Base-by-base conservation (phyloP, 2,113 vertebrate genomes). In the Saccopteryx leptura region DNA sequence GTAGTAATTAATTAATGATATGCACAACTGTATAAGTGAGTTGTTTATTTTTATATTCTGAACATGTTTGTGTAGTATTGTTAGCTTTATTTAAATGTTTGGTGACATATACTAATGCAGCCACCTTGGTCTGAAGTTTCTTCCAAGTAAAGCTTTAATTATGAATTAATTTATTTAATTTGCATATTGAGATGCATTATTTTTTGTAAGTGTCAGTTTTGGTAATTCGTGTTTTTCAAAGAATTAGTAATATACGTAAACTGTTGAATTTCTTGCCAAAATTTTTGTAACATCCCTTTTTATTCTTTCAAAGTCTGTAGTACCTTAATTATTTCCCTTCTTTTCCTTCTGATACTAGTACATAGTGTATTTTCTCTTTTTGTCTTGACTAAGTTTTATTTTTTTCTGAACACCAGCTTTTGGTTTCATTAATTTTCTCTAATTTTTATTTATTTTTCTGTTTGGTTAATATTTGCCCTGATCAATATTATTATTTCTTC, bases 401-500 rank as follows among this genome's bases (percentile, higher is more conserved):
- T 84, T 84, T 92, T 39, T 65, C 79, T 74, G 79, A 74, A 31
- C 63, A n/a, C 8, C 24, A 24, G 12, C 12, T 84, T 80, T 71
- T 31, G 13, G 17, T 84, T 75, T 93, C 72, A 79, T 56, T 72
- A 46, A 74, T 65, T 84, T 75, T 75, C 79, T 75, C n/a, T 63
- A 39, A 39, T 39, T 65, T 75, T 78, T 85, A 23, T 74, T 84
- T 65, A 65, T 86, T 60, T 93, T 78, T 65, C 72, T 86, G 17
- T 79, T 60, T 28, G 68, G 1, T 61, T 68, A 33, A 33, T 60
- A 86, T 86, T 10, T 86, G 15, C 21, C 39, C 28, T 52, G 58
- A 58, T 58, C 18, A 52, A 86, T 86, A 76, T 85, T 66, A 26
- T 68, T 88, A 74, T 72, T 91, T 56, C 26, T 92, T 92, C 3